Base-by-base conservation (phyloP, 2,113 vertebrate species). In the Zeus faber region DNA sequence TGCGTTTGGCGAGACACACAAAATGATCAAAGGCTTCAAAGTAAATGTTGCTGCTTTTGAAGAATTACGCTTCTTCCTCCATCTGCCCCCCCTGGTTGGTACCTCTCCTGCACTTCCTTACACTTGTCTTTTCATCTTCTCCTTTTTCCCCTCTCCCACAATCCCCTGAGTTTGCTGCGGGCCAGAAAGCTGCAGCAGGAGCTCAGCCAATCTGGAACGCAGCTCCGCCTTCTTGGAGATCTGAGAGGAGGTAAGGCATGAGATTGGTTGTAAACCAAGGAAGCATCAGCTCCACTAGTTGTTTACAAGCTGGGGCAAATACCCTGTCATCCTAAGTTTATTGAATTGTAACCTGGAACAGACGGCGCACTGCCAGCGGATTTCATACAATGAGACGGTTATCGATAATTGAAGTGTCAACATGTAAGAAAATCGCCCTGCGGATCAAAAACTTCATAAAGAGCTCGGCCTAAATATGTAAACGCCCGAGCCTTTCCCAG, bases 71-170 rank as follows among this genome's bases (percentile, higher is more conserved):
- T 35, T 57, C 51, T 57, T 58, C 60, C 73, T 63, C 56, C 29
- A 40, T 43, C n/a, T 22, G 22, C 27, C 50, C 43, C 62, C 65
- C 44, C 39, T 44, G 4, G 23, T 49, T 45, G 44, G 18, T 58
- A 67, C 66, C 47, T 70, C 74, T 71, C 68, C 56, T 74, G 77
- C 80, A 83, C 74, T 77, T 87, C 76, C 90, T 91, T 91, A 89
- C 89, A 85, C 85, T 87, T 84, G 88, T 91, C 89, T 89, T 87
- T 90, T 90, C 89, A 90, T 91, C 82, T 87, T 87, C 76, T 87
- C 85, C 75, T 85, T 71, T 74, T 87, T 80, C 58, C 66, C 70
- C 76, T 87, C 80, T 81, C 75, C 85, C 76, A 81, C 84, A 79
- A 70, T 86, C 82, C 83, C 84, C 27, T 74, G 86, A 82, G 80